These are phyloP conservation scores for Paedocypris micromegethes DNA, from an alignment of 2,797 vertebrate genomes.

Conservation along the genomic window DNA sequence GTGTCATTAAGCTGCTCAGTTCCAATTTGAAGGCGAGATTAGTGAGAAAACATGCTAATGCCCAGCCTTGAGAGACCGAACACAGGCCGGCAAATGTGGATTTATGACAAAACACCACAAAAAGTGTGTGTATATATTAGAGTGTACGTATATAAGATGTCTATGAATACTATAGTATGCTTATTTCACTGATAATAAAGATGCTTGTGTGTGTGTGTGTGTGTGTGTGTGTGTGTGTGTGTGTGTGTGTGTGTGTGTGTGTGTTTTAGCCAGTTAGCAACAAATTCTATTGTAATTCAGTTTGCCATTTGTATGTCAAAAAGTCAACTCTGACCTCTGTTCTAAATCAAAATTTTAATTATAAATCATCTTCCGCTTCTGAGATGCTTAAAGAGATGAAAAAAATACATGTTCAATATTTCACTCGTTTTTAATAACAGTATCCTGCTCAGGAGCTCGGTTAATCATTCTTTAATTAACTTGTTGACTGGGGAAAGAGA, in stretches of 20 bases:
- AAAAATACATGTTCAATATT: conserved; percentile 53
- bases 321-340: conserved; percentile 54
- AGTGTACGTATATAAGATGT: too few species aligned
- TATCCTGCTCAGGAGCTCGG: conserved; percentile 55
- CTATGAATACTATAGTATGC: too few species aligned
- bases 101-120: conserved; percentile 11
- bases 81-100: conserved; percentile 5
- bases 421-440: conserved; percentile 63
- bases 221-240: too few species aligned
- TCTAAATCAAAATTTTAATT: conserved; percentile 59
- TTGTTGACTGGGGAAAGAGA: conserved; percentile 71
- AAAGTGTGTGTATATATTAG: too few species aligned
- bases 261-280: background rate
- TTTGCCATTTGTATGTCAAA: conserved; percentile 24
- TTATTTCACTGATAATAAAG: too few species aligned
- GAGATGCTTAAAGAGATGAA: conserved; percentile 54
- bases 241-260: too few species aligned
- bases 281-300: conserved; percentile 24
- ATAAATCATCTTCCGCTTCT: conserved; percentile 55
- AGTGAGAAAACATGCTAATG: conserved; percentile 33
- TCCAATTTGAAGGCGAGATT: conserved; percentile 41
- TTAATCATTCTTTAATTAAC: conserved; percentile 84
- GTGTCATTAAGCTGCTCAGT: conserved; percentile 42
- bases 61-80: conserved; percentile 29
- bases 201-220: too few species aligned